Conservation (phyloP, 2,888 invertebrate species). For the Gordius sp. region DNA sequence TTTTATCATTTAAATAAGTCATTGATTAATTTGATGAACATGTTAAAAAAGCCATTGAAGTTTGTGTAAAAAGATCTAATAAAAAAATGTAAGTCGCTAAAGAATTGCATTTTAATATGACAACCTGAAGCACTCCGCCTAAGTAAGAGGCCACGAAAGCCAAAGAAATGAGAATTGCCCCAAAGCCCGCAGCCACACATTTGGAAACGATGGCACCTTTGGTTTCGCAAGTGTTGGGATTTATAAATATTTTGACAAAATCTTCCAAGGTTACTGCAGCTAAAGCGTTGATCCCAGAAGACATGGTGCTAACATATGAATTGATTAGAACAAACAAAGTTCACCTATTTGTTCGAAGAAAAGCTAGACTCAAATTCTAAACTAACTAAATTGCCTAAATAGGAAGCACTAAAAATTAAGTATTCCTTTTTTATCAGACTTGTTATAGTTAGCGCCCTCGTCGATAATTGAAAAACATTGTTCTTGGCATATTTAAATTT, state of each 20-base stretch:
- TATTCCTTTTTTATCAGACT: too few species aligned
- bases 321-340: slow-evolving; percentile 8
- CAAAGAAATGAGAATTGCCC: slow-evolving; percentile 46
- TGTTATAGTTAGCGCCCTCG: too few species aligned
- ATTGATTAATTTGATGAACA: too few species aligned
- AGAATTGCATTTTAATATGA: too few species aligned
- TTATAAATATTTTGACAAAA: slow-evolving; percentile 40
- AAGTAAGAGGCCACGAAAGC: slow-evolving; percentile 60
- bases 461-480: too few species aligned
- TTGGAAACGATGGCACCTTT: slow-evolving; percentile 49
- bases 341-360: not conserved
- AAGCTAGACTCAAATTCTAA: not conserved
- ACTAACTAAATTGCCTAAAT: too few species aligned
- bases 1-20: too few species aligned
- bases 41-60: too few species aligned
- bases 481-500: too few species aligned
- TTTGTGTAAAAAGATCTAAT: too few species aligned
- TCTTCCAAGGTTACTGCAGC: slow-evolving; percentile 72
- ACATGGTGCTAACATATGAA: slow-evolving; percentile 54
- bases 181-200: slow-evolving; percentile 41
- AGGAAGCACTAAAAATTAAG: too few species aligned
- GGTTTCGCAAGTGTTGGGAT: slow-evolving; percentile 39
- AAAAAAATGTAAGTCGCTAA: too few species aligned
- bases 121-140: slow-evolving; percentile 58
- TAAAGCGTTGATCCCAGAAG: slow-evolving; percentile 70